phyloP scores from a whole-genome alignment of 2,888 invertebrate species.

The Nemurella pictetii region DNA sequence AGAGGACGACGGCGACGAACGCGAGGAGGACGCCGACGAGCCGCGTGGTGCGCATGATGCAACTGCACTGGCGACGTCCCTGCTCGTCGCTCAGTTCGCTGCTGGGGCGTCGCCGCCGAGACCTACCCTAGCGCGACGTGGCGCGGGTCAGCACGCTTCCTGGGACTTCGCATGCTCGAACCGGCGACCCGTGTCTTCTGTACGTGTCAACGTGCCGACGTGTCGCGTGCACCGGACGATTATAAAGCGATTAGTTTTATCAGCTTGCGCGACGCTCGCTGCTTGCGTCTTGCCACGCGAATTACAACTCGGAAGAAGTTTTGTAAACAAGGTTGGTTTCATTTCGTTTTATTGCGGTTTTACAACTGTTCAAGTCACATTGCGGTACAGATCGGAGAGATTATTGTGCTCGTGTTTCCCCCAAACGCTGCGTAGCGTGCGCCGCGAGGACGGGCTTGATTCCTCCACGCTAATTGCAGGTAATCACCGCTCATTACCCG shows the following conservation, averaged over 20 bases:
- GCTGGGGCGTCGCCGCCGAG: neutral
- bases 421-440: too few species aligned
- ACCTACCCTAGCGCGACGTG: neutral
- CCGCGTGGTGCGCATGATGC: neutral
- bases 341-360: neutral
- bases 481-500: neutral
- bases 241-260: constrained; percentile 12
- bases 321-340: neutral
- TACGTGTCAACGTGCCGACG: too few species aligned
- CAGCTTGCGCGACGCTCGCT: neutral
- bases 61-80: neutral
- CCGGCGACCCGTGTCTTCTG: too few species aligned
- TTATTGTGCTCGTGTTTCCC: too few species aligned
- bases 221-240: neutral
- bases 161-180: too few species aligned
- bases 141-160: neutral
- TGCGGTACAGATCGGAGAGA: neutral
- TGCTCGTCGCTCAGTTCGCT: neutral
- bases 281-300: neutral
- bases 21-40: neutral
- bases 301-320: neutral
- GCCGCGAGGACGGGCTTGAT: too few species aligned
- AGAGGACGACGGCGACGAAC: neutral
- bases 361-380: neutral
- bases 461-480: neutral